These are phyloP conservation scores for Hippocampus kuda DNA, from an alignment of 2,797 vertebrate genomes.

Conservation along the genomic window DNA sequence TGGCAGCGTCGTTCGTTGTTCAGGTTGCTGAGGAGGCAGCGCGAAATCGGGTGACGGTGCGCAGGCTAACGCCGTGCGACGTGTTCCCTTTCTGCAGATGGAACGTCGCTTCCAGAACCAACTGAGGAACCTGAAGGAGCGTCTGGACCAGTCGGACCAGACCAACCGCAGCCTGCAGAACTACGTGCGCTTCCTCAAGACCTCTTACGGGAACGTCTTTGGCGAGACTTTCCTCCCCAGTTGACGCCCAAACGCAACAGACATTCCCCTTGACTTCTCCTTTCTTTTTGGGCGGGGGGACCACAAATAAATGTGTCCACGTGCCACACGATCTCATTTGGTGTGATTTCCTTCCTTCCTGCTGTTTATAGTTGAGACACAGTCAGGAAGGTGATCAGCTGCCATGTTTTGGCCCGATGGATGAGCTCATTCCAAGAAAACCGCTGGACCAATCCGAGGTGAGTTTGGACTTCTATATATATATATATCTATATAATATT, in stretches of 20 bases:
- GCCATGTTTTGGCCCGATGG: no score
- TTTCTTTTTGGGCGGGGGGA: not conserved
- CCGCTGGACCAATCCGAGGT: no score
- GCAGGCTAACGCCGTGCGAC: not conserved
- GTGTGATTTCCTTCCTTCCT: not conserved
- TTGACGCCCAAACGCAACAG: not conserved
- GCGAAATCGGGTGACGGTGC: no score
- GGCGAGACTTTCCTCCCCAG: not conserved
- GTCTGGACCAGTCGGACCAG: constrained; percentile 83
- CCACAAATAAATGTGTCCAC: not conserved
- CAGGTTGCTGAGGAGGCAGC: no score
- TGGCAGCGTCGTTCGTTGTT: no score
- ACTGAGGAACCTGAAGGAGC: constrained; percentile 80
- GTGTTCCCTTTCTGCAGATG: constrained; percentile 56
- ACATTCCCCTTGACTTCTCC: not conserved
- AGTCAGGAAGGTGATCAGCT: not conserved
- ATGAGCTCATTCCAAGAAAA: no score
- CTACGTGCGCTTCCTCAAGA: constrained; percentile 88
- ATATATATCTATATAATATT: no score
- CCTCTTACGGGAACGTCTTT: constrained; percentile 57
- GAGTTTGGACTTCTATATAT: no score
- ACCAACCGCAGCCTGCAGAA: constrained; percentile 89
- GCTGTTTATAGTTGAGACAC: not conserved
- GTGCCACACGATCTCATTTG: not conserved
- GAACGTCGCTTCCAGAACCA: constrained; percentile 77